A percentile compares a stretch with the other conserved stretches of the same genome.
phyloP scores from a whole-genome alignment of 2,113 vertebrate genomes.

The Plotosus lineatus region DNA sequence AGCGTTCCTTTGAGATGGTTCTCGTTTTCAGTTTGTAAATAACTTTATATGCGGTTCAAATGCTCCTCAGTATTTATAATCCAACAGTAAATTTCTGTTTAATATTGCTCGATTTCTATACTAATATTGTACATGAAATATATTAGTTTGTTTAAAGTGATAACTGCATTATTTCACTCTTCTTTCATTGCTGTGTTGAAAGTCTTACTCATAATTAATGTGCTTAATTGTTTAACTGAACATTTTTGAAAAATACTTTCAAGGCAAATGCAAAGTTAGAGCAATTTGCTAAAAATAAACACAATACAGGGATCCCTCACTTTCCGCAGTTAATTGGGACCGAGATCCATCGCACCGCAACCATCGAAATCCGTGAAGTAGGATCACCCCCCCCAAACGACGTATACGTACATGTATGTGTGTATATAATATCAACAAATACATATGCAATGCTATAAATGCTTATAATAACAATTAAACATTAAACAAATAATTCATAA shows the following conservation, averaged over 20 bases:
- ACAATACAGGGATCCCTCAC: background rate
- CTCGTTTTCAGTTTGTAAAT: background rate
- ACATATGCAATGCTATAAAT: no score
- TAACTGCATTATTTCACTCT: background rate
- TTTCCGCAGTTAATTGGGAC: no score
- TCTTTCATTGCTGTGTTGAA: background rate
- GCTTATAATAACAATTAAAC: no score
- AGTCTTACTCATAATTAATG: background rate
- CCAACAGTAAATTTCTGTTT: background rate
- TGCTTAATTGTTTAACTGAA: background rate
- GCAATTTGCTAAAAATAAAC: background rate
- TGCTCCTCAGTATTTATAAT: background rate
- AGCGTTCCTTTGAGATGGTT: slow-evolving; percentile 72
- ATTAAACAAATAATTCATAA: background rate
- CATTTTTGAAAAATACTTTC: background rate
- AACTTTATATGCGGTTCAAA: no score
- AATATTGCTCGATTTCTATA: background rate
- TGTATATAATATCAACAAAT: no score
- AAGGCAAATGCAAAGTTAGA: background rate
- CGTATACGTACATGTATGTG: no score
- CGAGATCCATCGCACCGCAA: no score
- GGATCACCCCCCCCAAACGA: no score
- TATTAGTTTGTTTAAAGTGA: background rate
- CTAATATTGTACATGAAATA: background rate
- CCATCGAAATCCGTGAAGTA: no score